Evolutionary conservation across 92 coral and sea anemone species (phyloP).

Genomic region (Actinernus sp.): DNA sequence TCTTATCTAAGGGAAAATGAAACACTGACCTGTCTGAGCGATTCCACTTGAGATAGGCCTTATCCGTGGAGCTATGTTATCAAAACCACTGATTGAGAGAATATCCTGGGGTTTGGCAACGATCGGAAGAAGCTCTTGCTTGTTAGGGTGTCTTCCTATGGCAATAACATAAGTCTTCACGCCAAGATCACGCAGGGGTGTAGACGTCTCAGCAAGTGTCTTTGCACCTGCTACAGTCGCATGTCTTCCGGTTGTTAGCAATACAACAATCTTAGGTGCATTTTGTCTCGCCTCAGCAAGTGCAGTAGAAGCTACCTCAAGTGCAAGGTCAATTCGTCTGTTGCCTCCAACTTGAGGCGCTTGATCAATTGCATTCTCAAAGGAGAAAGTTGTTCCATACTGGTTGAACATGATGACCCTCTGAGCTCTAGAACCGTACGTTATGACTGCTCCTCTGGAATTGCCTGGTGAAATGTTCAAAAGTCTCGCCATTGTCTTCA

Average conservation of each 20-base stretch:
- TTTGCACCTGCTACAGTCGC: constrained; percentile 43
- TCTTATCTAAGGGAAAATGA: too few relatives aligned
- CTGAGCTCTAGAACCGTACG: constrained; percentile 50
- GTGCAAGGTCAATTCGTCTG: constrained; percentile 45
- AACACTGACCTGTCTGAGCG: constrained; percentile 6
- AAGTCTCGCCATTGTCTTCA: constrained; percentile 51
- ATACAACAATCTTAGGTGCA: constrained; percentile 72
- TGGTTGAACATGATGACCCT: constrained; percentile 53
- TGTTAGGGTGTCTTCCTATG: constrained; percentile 60
- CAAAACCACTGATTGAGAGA: constrained; percentile 11
- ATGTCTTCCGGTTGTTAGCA: constrained; percentile 76
- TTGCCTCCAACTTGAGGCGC: constrained; percentile 48
- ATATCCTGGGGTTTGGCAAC: constrained; percentile 44
- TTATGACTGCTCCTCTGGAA: constrained; percentile 58
- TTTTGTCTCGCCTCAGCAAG: constrained; percentile 33
- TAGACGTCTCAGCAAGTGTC: constrained; percentile 45
- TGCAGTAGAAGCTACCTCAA: constrained; percentile 36
- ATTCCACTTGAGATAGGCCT: constrained; percentile 21
- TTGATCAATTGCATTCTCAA: constrained; percentile 38
- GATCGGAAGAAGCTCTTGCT: constrained; percentile 41
- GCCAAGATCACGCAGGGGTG: constrained; percentile 61
- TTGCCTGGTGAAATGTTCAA: constrained; percentile 68
- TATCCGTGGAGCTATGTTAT: constrained; percentile 9
- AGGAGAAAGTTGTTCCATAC: constrained; percentile 30
- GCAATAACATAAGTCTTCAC: constrained; percentile 81